Evolutionary conservation across 1,140 invertebrate species (phyloP), one percentile per base, ranked within the genome.

Genomic region (Brachionus sp.): DNA sequence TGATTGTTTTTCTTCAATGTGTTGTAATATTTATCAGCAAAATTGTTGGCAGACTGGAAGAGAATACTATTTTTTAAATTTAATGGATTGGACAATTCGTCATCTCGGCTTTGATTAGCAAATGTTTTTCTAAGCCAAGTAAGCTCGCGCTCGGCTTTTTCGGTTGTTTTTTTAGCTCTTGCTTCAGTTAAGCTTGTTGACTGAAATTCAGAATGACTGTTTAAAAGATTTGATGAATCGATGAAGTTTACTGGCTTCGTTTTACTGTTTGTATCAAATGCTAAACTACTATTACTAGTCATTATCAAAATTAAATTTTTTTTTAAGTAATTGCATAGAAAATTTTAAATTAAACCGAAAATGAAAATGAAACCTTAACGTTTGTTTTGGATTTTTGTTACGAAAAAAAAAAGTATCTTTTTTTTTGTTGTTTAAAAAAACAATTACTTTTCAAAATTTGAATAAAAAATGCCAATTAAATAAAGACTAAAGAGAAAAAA

Each of bases 251-350:
- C 23, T 7, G 64, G 64, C 64, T 66, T 66, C 64, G 64, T 66
- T 66, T n/a, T 33, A 66, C n/a, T 57, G 50, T 57, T 66, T 66
- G 25, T 66, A 33, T 39, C 66, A 70, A 19, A 37, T 19, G n/a
- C 29, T 70, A 70, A 70, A 70, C 66, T 70, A 70, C 66, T 70
- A 70, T 70, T 66, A 66, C 64, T 66, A 66, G 64, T 70, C 66
- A 70, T 70, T 70, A 70, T 70, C 16, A 39, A 37, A 57, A 37
- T 39, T 19, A 37, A 70, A 70, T 16, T 35, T 68, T 29, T n/a
- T 33, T 33, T 19, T 3, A 42, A 39, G 10, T 37, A 70, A 66
- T 66, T 66, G 0, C 64, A 66, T 25, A 64, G 25, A 66, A 66
- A 66, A 23, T 12, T 37, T 37, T 29, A 33, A 66, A 5, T 12